These are phyloP conservation scores for Clarias macrocephalus DNA, from an alignment of 2,113 vertebrate genomes.

Conservation along the genomic window DNA sequence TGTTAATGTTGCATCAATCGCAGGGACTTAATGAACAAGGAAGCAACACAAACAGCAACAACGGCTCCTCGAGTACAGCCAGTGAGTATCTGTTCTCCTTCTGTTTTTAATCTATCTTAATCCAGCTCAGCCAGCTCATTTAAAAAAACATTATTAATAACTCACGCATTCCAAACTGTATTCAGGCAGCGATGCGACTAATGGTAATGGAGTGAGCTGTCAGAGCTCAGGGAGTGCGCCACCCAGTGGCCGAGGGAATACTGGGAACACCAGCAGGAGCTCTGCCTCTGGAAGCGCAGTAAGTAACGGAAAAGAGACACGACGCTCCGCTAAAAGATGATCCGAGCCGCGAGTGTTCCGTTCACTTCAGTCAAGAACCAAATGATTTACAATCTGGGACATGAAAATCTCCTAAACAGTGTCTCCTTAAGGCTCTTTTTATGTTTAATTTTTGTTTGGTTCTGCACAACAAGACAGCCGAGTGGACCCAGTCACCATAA, in stretches of 20 bases:
- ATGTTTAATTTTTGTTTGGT: not conserved
- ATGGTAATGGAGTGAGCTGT: conserved; percentile 73
- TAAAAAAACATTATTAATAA: not conserved
- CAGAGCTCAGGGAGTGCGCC: conserved; percentile 56
- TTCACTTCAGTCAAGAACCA: not conserved
- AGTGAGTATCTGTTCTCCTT: conserved; percentile 26
- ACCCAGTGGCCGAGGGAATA: conserved; percentile 66
- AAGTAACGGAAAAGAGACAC: conserved; percentile 81
- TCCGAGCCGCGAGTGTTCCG: not conserved
- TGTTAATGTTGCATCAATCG: not conserved
- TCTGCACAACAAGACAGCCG: not conserved
- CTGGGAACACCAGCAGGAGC: conserved; percentile 69
- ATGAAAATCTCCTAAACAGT: not conserved
- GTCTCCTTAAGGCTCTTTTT: not conserved
- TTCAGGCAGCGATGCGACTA: conserved; percentile 67
- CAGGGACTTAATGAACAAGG: conserved; percentile 55
- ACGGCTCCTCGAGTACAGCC: conserved; percentile 14
- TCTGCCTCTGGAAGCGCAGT: conserved; percentile 62
- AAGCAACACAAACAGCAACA: conserved; percentile 46
- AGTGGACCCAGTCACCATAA: not conserved
- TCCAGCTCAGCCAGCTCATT: not conserved
- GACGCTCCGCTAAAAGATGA: conserved; percentile 79
- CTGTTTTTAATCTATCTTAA: not conserved
- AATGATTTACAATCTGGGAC: not conserved
- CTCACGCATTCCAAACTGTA: not conserved